Base-by-base conservation (phyloP, 2,113 vertebrate genomes). In the Pluvialis apricaria region DNA sequence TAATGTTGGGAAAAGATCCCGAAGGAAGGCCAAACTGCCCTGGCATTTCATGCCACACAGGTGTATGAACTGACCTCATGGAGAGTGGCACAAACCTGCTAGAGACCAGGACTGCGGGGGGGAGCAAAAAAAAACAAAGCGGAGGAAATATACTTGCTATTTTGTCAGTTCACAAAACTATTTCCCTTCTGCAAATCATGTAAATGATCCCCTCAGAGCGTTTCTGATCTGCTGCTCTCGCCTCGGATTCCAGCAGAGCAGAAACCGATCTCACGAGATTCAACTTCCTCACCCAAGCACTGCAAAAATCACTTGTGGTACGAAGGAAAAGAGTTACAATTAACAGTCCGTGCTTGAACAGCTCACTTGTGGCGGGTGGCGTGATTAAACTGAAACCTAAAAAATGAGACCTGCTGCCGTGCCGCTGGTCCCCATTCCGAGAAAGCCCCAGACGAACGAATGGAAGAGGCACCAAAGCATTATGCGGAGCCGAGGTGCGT, bases 401-500 rank as follows among this genome's bases (percentile, higher is more conserved):
- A 38, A 83, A 29, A 24, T 9, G 45, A 2, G 1, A 42, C 21
- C 71, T 19, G 44, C 77, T 22, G 25, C 83, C 21, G 34, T 5
- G 61, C 86, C 1, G 0, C 40, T 3, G 13, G 34, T 15, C 36
- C 76, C 76, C 64, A 5, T 1, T 28, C 45, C 0, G 0, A 18
- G 55, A 54, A 18, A 90, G 22, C 66, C 49, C 49, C 24, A 7
- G 22, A 18, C 0, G 2, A 45, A 49, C 0, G 2, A 44, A 18
- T 3, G 45, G 76, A 60, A 60, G 10, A 60, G 55, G 32, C 44
- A 49, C 11, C 3, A 0, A 13, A 49, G 19, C 12, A 0, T 38
- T 36, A 42, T 3, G 44, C 2, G 0, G 55, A 57, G 89, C n/a
- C 16, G 8, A 2, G 3, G 3, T 1, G 38, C 3, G 9, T 8